Percentiles rank a stretch among this genome's conserved stretches.
Evolutionary conservation across 1,140 invertebrate genomes (phyloP).

Genomic region (Meloidogyne floridensis): DNA sequence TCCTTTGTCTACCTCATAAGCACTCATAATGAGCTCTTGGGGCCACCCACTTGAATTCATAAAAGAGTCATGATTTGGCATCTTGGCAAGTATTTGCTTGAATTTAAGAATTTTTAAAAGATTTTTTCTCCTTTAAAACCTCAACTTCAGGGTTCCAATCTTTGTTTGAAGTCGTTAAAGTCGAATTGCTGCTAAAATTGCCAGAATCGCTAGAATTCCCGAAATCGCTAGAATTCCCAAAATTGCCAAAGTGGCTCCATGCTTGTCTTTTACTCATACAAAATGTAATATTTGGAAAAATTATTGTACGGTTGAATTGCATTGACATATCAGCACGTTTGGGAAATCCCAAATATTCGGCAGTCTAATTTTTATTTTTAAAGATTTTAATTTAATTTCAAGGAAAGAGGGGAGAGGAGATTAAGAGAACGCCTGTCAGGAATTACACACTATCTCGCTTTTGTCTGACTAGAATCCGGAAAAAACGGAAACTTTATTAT

Average conservation of each 20-base stretch:
- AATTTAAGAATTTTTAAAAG: background rate
- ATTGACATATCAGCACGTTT: constrained; percentile 41
- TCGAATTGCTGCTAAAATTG: background rate
- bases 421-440: no score
- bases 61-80: constrained; percentile 40
- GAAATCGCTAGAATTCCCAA: no score
- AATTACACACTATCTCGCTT: no score
- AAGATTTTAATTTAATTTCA: background rate
- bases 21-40: constrained; percentile 32
- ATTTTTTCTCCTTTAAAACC: constrained; percentile 7
- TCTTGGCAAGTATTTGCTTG: constrained; percentile 24
- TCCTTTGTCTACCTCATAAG: constrained; percentile 30
- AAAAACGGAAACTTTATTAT: no score
- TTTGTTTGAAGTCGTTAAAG: background rate
- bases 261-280: constrained; percentile 48
- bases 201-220: no score
- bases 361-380: background rate
- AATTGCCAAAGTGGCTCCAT: constrained; percentile 42
- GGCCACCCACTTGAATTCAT: constrained; percentile 32
- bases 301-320: constrained; percentile 40
- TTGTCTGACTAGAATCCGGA: no score
- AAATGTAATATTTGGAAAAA: constrained; percentile 42
- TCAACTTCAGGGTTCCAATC: constrained; percentile 35
- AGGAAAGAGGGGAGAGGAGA: no score
- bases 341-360: constrained; percentile 30